Evolutionary conservation across 2,888 invertebrate genomes (phyloP).

Genomic region (Sericinus montela): DNA sequence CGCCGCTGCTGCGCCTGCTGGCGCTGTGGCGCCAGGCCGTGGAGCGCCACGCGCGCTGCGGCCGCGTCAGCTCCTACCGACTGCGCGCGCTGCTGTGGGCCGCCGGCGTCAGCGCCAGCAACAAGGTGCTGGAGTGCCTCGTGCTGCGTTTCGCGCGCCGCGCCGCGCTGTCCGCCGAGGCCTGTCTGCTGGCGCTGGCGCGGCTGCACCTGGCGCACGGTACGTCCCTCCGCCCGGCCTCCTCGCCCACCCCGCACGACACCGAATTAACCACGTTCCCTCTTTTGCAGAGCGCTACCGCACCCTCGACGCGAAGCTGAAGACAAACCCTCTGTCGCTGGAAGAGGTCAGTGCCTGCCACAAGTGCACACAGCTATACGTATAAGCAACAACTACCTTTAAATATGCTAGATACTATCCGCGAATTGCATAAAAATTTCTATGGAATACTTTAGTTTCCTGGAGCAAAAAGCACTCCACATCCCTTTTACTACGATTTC

Average conservation of each 20-base stretch:
- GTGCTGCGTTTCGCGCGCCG: conserved; percentile 82
- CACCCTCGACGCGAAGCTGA: conserved; percentile 84
- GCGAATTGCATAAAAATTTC: too few relatives aligned
- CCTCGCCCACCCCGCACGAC: neutral
- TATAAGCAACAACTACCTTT: too few relatives aligned
- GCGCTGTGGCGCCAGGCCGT: conserved; percentile 45
- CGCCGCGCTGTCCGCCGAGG: conserved; percentile 17
- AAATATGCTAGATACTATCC: too few relatives aligned
- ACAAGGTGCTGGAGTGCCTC: conserved; percentile 85
- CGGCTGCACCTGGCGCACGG: conserved; percentile 57
- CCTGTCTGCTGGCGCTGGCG: conserved; percentile 24
- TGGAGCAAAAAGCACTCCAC: too few relatives aligned
- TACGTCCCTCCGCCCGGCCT: conserved; percentile 18
- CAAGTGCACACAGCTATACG: too few relatives aligned
- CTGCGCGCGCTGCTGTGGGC: conserved; percentile 83
- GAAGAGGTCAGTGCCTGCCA: conserved; percentile 77
- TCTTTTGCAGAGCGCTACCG: conserved; percentile 82
- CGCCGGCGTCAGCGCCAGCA: conserved; percentile 82
- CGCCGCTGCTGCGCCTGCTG: conserved; percentile 80
- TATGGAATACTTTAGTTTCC: too few relatives aligned
- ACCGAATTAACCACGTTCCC: neutral
- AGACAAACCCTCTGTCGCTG: conserved; percentile 83
- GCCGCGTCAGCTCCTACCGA: conserved; percentile 58
- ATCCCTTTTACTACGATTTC: too few relatives aligned
- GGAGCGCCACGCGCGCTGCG: conserved; percentile 20